A percentile compares a stretch with the other conserved stretches of the same genome.
phyloP scores from a whole-genome alignment of 1,140 invertebrate genomes.

The Oedothorax gibbosus region DNA sequence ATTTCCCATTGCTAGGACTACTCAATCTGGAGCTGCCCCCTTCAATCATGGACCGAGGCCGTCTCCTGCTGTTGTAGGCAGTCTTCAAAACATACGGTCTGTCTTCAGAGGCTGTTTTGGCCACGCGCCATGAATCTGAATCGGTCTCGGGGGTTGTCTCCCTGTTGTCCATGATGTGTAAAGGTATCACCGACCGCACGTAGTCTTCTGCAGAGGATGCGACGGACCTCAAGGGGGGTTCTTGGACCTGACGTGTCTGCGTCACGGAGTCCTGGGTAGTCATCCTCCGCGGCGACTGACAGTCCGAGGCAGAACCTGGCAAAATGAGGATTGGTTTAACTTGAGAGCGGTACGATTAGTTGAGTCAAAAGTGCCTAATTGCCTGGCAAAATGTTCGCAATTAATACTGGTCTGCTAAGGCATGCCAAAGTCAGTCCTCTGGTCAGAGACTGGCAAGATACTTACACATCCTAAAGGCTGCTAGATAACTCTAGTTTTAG shows the following conservation, averaged over 20 bases:
- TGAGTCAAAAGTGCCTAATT: too few species aligned
- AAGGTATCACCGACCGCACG: constrained; percentile 37
- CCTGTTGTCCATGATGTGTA: constrained; percentile 45
- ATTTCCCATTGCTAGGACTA: constrained; percentile 15
- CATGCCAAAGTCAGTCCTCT: too few species aligned
- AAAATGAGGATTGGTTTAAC: too few species aligned
- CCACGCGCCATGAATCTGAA: constrained; percentile 48
- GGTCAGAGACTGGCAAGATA: too few species aligned
- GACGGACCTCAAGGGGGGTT: background rate
- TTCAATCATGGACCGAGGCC: constrained; percentile 54
- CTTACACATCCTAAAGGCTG: too few species aligned
- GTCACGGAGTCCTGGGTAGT: constrained; percentile 25
- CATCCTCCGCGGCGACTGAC: constrained; percentile 13
- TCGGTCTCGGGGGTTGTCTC: constrained; percentile 48
- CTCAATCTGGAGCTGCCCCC: constrained; percentile 4
- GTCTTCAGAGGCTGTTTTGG: constrained; percentile 6
- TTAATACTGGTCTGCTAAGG: too few species aligned
- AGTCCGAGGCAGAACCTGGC: constrained; percentile 23
- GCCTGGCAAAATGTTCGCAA: too few species aligned
- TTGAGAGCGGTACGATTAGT: too few species aligned
- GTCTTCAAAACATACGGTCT: constrained; percentile 13
- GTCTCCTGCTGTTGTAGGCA: constrained; percentile 3
- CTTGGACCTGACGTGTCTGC: background rate
- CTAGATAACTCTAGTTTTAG: too few species aligned
- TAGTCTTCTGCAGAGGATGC: constrained; percentile 8